Evolutionary conservation across 1,140 invertebrate genomes (phyloP), one percentile per base, ranked within the genome.

Genomic region (Amphibalanus amphitrite): DNA sequence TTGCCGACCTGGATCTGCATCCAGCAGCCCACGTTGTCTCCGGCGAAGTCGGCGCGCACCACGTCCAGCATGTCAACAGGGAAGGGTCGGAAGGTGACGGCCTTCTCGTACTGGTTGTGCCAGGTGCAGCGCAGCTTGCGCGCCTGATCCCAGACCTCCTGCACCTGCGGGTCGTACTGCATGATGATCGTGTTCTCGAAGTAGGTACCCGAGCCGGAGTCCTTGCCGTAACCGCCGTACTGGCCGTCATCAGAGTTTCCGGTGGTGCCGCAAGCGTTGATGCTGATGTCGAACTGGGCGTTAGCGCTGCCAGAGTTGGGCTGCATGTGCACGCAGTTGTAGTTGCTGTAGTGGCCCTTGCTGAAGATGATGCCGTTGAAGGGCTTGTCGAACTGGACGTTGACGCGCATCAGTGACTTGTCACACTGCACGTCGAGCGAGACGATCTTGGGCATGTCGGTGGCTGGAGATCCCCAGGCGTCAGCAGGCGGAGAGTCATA

Each of bases 281-380:
- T 88, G 67, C 90, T 89, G 73, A 95, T 92, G 77, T 95, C 92
- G 75, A 95, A 95, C 71, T 91, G 93, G 25, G 91, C 89, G 23
- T 90, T 90, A 4, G 87, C 87, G 72, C 90, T 85, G 0, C 93
- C 93, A 33, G 92, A 79, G 0, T 91, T 92, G 1, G 92, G 90
- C 0, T 91, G 91, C 69, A 96, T 79, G 79, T 96, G 91, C 0
- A 95, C 90, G 76, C 93, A 96, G 78, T 94, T 91, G 25, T 90
- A 86, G 77, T 95, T 93, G 75, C 90, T 92, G 81, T 93, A 94
- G 78, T 93, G 90, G 23, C 92, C 92, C 81, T 95, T 95, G 70
- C 90, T 93, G 83, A 96, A 96, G 74, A 96, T 93, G 87, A 95
- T 93, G 6, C 93, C 93, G 80, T 95, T 94, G 82, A 96, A 96